phyloP scores from a whole-genome alignment of 2,113 vertebrate species.

The Cryptotis parvus region DNA sequence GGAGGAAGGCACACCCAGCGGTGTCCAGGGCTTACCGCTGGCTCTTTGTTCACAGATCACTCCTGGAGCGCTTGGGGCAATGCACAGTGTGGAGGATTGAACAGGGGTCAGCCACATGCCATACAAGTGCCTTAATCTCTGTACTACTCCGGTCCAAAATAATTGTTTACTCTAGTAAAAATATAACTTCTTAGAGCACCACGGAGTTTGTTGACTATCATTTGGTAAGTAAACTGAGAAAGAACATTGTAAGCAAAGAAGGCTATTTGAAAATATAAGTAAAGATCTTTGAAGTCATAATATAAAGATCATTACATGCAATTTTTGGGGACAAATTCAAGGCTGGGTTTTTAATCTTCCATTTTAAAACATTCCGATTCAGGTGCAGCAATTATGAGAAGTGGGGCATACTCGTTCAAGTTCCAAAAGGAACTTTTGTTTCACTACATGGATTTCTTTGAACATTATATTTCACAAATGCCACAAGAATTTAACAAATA shows the following conservation, averaged over 20 bases:
- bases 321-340: constrained; percentile 37
- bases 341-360: background rate
- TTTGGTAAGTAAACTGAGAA: background rate
- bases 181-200: background rate
- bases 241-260: constrained; percentile 45
- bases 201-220: constrained; percentile 18
- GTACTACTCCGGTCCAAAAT: too few species aligned
- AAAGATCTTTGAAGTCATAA: background rate
- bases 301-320: background rate
- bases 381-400: background rate
- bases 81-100: too few species aligned
- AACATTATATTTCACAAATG: too few species aligned
- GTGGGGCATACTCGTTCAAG: background rate
- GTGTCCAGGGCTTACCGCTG: too few species aligned
- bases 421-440: background rate
- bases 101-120: too few species aligned
- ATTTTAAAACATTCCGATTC: background rate
- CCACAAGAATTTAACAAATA: too few species aligned
- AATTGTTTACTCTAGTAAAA: too few species aligned
- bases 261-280: background rate
- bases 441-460: too few species aligned
- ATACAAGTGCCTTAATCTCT: too few species aligned
- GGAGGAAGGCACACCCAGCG: too few species aligned
- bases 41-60: too few species aligned
- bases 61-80: too few species aligned